Evolutionary conservation across 92 coral and sea anemone genomes (phyloP), one percentile per base, ranked within the genome.

Genomic region (Pocillopora meandrina): DNA sequence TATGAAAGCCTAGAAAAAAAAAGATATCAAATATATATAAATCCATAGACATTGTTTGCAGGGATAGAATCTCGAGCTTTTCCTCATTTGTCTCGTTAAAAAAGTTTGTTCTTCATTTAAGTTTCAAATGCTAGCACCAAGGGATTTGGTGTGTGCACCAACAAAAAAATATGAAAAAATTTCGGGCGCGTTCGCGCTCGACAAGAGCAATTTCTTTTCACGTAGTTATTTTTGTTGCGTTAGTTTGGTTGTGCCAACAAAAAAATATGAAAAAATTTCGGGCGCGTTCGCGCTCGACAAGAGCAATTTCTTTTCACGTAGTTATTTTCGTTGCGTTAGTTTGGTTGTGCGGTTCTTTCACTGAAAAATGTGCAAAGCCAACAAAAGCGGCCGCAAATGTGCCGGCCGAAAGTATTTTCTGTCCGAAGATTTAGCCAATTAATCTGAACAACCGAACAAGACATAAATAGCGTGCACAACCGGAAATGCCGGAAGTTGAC

Each of bases 91-190:
- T 33, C 15, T 59, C 57, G 58, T 76, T 60, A 26, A 6, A 33
- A 76, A 61, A 58, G 17, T 33, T 76, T 76, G 33, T 31, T 26
- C 31, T 26, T 26, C 58, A 14, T 33, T 76, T 58, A 12, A 58
- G 57, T 31, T 60, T 33, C 80, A 76, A 60, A 57, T 69, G 58
- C 34, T 60, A 60, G 80, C 80, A 61, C 80, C 80, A 34, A 76
- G 33, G 80, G 68, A 56, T 61, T 60, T 75, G 23, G 33, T 76
- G 68, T 34, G 60, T 76, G 68, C 57, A 76, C 80, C 69, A 31
- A 47, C 69, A 61, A 8, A 31, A 57, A 76, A 76, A 61, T 33
- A 61, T 61, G 80, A 14, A 23, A 31, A 23, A 61, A 9, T 60
- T 76, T 76, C 69, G 57, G 70, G 20, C 23, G 5, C 80, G 58